Percentiles rank a stretch among this genome's conserved stretches.
These are phyloP conservation scores for Chaenodraco wilsoni DNA, from an alignment of 2,797 vertebrate species.

Conservation along the genomic window DNA sequence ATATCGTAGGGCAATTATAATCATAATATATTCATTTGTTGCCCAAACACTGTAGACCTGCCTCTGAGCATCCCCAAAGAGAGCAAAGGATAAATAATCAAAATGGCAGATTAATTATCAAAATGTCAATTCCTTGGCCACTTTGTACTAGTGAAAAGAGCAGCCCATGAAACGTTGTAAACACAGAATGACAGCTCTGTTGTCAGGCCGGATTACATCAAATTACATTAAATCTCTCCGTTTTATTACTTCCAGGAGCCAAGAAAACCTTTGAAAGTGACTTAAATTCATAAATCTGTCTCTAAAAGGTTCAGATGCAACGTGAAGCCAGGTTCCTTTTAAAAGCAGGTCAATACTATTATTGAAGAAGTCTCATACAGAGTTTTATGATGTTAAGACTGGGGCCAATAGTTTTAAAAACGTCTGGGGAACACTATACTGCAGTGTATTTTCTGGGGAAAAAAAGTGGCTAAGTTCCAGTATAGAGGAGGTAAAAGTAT, in stretches of 20 bases:
- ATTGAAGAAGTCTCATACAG: too few relatives aligned
- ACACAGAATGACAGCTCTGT: too few relatives aligned
- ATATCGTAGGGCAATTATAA: neutral
- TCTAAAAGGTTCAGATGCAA: too few relatives aligned
- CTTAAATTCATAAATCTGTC: too few relatives aligned
- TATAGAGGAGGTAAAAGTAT: neutral
- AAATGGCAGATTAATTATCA: conserved; percentile 76
- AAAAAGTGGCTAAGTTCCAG: neutral
- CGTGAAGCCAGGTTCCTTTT: too few relatives aligned
- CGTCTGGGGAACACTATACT: neutral
- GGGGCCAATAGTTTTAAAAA: neutral
- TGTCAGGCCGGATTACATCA: too few relatives aligned
- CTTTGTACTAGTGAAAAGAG: conserved; percentile 53
- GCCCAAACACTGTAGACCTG: neutral
- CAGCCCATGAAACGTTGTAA: conserved; percentile 26
- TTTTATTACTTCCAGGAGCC: neutral
- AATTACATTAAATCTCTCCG: too few relatives aligned
- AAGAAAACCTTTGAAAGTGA: neutral
- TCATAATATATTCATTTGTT: conserved; percentile 20
- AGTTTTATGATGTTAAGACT: too few relatives aligned
- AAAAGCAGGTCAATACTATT: too few relatives aligned
- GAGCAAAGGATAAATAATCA: conserved; percentile 4
- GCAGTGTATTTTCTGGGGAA: neutral
- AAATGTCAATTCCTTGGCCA: conserved; percentile 54
- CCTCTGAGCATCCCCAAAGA: conserved; percentile 10